Evolutionary conservation across 2,797 vertebrate genomes (phyloP), one percentile per base, ranked within the genome.

Genomic region (Todus mexicanus): DNA sequence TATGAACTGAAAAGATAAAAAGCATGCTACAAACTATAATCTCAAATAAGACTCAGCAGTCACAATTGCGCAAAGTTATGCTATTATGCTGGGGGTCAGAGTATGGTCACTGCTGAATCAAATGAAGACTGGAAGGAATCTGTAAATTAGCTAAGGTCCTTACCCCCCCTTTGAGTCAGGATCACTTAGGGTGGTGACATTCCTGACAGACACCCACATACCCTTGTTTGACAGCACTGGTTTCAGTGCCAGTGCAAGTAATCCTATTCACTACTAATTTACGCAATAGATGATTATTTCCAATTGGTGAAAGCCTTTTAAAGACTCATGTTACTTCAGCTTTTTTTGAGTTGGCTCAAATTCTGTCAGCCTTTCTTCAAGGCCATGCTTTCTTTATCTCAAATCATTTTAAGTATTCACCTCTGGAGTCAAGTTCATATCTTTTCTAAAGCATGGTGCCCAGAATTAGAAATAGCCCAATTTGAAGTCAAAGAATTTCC

Each of bases 401-500:
- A 63, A 70, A 42, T 70, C 63, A 81, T 78, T 91, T 86, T 72
- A 75, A 92, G 54, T 40, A 75, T 29, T 84, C 15, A 65, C 42
- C 63, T 81, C 61, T 63, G 70, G 50, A 51, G 27, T 21, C 40
- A 13, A 12, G 66, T 59, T 90, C 37, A 1, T 54, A 47, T 91
- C 59, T 88, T 78, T 70, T 70, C 70, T 66, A 80, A 11, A 75
- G 27, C 1, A 0, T 21, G 54, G 11, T 25, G 38, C 26, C 73
- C 35, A 75, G 80, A 91, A 88, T 90, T 35, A 88, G 63, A 90
- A 85, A 47, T 40, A 72, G 42, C 14, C 43, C 22, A 57, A 7
- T 48, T 12, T 73, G 56, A 89, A 84, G 84, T 63, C 88, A 93
- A 86, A 70, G 68, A 76, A 93, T 75, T 92, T 73, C 59, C 66